These are phyloP conservation scores for Camponotus fellah DNA, from an alignment of 2,888 invertebrate species.

Conservation along the genomic window DNA sequence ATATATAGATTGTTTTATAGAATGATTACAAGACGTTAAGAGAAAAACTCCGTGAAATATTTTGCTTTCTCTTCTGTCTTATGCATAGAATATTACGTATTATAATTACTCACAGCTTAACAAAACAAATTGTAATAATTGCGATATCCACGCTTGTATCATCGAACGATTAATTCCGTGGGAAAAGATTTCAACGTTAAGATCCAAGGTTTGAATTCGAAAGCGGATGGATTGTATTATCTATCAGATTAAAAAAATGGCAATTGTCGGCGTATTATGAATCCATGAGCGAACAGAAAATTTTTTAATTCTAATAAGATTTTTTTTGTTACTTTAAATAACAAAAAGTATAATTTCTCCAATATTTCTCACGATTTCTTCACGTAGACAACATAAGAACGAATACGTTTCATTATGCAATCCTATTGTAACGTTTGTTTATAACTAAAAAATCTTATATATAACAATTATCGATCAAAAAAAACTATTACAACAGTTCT, in stretches of 20 bases:
- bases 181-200: not conserved
- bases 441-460: slow-evolving; percentile 53
- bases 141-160: not conserved
- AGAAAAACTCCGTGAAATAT: not conserved
- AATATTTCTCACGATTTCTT: slow-evolving; percentile 32
- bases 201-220: not conserved
- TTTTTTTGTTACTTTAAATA: not conserved
- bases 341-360: slow-evolving; percentile 34
- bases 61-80: slow-evolving; percentile 13
- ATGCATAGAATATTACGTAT: not conserved
- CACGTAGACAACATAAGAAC: not conserved
- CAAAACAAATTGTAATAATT: not conserved
- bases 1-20: not conserved
- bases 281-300: slow-evolving; percentile 6
- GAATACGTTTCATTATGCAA: slow-evolving; percentile 39
- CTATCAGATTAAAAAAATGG: not conserved
- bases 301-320: not conserved
- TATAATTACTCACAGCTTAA: not conserved
- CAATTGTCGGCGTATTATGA: slow-evolving; percentile 18
- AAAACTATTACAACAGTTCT: slow-evolving; percentile 34
- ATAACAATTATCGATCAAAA: slow-evolving; percentile 55
- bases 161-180: slow-evolving; percentile 12
- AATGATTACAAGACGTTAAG: not conserved
- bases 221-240: slow-evolving; percentile 4
- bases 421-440: slow-evolving; percentile 55